Evolutionary conservation across 2,888 invertebrate species (phyloP), one percentile per base, ranked within the genome.

Genomic region (Lucinisca nassula): DNA sequence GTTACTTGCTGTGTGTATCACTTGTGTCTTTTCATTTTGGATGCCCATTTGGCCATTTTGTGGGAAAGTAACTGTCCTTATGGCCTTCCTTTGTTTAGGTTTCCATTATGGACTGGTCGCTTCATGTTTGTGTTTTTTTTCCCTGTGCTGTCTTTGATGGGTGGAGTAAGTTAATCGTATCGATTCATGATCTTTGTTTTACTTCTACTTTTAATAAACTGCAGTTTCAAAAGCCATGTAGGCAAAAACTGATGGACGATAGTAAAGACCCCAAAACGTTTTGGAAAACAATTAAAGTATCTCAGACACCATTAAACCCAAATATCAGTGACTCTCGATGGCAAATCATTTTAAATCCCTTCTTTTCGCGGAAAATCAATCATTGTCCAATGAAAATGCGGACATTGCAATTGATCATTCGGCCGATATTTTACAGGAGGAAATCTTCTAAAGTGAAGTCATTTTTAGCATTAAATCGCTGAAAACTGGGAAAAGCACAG

Each of bases 211-310:
- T n/a, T n/a, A n/a, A n/a, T n/a, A n/a, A n/a, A n/a, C n/a, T n/a
- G n/a, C n/a, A n/a, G n/a, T n/a, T n/a, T 70, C 70, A 70, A 70
- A 32, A 37, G n/a, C 32, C 10, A 3, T 8, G 37, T 35, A 70
- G 70, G 32, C 32, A 70, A 70, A 21, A 70, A 3, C 27, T 61
- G 27, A 30, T 37, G 72, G n/a, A 30, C n/a, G 37, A 4, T 40
- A 74, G 74, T 21, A 74, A 74, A 17, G 40, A 74, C 38, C 38
- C 74, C 4, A n/a, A 21, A 27, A 37, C n/a, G 40, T 74, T 74
- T 37, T 74, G 74, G 74, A 35, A 40, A 40, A 74, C 17, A n/a
- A n/a, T 74, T n/a, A 74, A 74, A 38, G 27, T 1, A 38, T 17
- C 8, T 38, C 32, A 38, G 8, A 6, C 40, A 6, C 37, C 27